Evolutionary conservation across 2,113 vertebrate genomes (phyloP).

Genomic region (Ptilonorhynchus violaceus): DNA sequence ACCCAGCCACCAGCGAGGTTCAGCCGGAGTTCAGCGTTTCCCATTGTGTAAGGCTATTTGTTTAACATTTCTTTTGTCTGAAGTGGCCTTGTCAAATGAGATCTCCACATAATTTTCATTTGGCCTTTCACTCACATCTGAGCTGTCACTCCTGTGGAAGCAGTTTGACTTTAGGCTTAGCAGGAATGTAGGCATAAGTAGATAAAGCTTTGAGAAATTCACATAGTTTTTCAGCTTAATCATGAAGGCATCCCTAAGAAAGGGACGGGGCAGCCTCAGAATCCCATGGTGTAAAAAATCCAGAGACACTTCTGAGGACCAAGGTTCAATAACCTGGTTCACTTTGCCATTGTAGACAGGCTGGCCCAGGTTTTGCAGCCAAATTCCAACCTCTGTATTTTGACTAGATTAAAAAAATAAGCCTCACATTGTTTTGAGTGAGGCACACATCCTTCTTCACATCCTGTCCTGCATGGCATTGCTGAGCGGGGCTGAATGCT

Average conservation of each 20-base stretch:
- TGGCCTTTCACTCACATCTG: slow-evolving; percentile 34
- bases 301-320: background rate
- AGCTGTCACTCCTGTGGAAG: background rate
- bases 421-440: background rate
- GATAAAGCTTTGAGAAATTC: background rate
- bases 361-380: background rate
- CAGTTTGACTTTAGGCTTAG: slow-evolving; percentile 6
- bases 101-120: slow-evolving; percentile 35
- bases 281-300: background rate
- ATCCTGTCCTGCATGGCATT: background rate
- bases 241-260: background rate
- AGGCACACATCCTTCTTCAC: background rate
- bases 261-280: background rate
- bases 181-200: background rate
- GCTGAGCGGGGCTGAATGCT: background rate
- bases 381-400: background rate
- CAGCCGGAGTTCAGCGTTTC: slow-evolving; percentile 64
- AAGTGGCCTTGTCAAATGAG: slow-evolving; percentile 46
- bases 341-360: background rate
- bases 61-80: slow-evolving; percentile 67
- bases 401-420: background rate
- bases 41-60: slow-evolving; percentile 62
- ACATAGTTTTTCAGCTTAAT: background rate
- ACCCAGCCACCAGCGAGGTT: slow-evolving; percentile 29
- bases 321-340: background rate